Percentiles rank a stretch among this genome's conserved stretches.
phyloP scores from a whole-genome alignment of 2,113 vertebrate species.

The Pangasianodon gigas region DNA sequence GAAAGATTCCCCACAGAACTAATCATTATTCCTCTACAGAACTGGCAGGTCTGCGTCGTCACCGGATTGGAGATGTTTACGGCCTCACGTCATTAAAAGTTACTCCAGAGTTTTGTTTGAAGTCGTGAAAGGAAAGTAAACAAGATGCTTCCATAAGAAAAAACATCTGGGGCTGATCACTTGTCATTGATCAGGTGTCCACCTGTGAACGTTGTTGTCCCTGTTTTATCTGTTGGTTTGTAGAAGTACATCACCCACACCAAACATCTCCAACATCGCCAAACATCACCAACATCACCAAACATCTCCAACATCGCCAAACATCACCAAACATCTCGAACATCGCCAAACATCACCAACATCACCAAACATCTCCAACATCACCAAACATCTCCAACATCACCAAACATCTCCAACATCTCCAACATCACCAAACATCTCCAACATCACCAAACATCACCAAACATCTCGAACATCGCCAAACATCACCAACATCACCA shows the following conservation, averaged over 20 bases:
- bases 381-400: not conserved
- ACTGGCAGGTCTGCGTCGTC: too few species aligned
- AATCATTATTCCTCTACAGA: too few species aligned
- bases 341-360: not conserved
- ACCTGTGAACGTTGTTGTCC: not conserved
- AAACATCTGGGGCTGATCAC: not conserved
- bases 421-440: too few species aligned
- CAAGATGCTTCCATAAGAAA: not conserved
- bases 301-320: not conserved
- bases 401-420: too few species aligned
- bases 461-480: too few species aligned
- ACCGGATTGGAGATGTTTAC: too few species aligned
- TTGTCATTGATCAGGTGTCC: not conserved
- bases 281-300: not conserved
- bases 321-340: not conserved
- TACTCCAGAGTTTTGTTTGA: too few species aligned
- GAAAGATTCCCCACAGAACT: too few species aligned
- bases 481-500: too few species aligned
- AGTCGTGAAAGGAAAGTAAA: too few species aligned
- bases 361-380: not conserved
- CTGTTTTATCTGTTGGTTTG: not conserved
- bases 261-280: not conserved
- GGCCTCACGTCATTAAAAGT: not conserved
- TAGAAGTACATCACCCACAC: too few species aligned
- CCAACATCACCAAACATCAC: too few species aligned